Percentiles rank a stretch among this genome's conserved stretches.
Evolutionary conservation across 2,888 invertebrate species (phyloP).

Genomic region (Xanthorhoe designata): DNA sequence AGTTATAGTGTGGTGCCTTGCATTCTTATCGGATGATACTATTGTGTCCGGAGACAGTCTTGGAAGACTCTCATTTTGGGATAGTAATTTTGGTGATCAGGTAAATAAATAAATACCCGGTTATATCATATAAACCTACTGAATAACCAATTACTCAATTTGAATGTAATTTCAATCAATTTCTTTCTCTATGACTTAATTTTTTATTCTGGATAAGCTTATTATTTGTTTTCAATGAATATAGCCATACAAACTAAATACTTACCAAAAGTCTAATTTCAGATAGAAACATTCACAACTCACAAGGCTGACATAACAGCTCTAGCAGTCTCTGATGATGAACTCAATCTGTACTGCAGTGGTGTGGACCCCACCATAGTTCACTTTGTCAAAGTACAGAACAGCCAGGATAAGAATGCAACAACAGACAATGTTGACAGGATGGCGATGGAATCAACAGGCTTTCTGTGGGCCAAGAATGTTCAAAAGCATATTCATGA

Average conservation of each 20-base stretch:
- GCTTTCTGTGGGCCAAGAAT: conserved; percentile 93
- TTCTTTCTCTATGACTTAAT: too few relatives aligned
- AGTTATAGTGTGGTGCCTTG: conserved; percentile 95
- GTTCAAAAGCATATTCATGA: conserved; percentile 92
- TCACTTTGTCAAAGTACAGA: conserved; percentile 89
- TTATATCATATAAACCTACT: too few relatives aligned
- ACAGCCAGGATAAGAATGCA: conserved; percentile 78
- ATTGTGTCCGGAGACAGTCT: conserved; percentile 94
- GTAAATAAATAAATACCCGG: conserved; percentile 51
- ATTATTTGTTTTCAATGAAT: too few relatives aligned
- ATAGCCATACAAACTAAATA: not conserved
- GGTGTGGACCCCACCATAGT: conserved; percentile 94
- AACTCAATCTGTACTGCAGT: conserved; percentile 90
- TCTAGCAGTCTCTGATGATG: conserved; percentile 89
- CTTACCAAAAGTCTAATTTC: conserved; percentile 20
- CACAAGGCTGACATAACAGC: conserved; percentile 93
- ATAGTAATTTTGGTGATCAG: conserved; percentile 91
- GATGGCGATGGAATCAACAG: conserved; percentile 46
- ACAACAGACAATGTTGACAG: conserved; percentile 6
- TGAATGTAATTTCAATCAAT: too few relatives aligned
- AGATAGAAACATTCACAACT: conserved; percentile 91
- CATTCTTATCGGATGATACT: conserved; percentile 91
- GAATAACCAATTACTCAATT: too few relatives aligned
- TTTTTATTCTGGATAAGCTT: too few relatives aligned
- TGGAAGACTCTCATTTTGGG: conserved; percentile 95